Conservation (phyloP, 2,888 invertebrate genomes). For the Pandemis corylana region DNA sequence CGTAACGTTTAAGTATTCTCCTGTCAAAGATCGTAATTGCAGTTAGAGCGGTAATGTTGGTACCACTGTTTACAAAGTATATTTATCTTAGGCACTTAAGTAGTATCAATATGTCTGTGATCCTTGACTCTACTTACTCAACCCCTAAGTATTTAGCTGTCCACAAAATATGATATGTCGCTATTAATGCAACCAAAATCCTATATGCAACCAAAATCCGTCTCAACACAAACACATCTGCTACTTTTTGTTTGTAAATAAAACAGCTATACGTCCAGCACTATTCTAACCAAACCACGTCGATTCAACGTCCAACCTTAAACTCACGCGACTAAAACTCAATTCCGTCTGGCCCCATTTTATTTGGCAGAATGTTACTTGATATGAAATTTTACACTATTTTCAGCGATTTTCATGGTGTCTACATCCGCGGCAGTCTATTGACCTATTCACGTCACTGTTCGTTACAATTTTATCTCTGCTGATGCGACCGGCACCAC, state of each 20-base stretch:
- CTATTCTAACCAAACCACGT: background rate
- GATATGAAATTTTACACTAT: slow-evolving; percentile 34
- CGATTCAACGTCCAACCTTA: background rate
- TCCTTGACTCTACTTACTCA: background rate
- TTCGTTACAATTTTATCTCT: slow-evolving; percentile 2
- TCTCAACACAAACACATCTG: background rate
- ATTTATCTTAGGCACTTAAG: background rate
- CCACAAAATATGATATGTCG: background rate
- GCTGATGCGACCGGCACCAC: background rate
- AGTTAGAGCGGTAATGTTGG: slow-evolving; percentile 1
- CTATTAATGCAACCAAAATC: background rate
- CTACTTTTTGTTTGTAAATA: slow-evolving; percentile 12
- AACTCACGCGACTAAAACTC: background rate
- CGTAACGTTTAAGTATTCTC: slow-evolving; percentile 4
- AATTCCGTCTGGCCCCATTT: background rate
- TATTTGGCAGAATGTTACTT: slow-evolving; percentile 9
- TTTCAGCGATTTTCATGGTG: slow-evolving; percentile 32
- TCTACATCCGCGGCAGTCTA: slow-evolving; percentile 20
- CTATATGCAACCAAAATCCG: background rate
- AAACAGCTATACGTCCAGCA: background rate
- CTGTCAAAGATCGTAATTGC: background rate
- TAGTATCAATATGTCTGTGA: background rate
- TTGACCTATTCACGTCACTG: slow-evolving; percentile 16
- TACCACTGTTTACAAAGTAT: background rate
- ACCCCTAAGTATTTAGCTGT: background rate